Evolutionary conservation across 23 tunicate genomes (phyloP), one percentile per base, ranked within the genome.

Genomic region (Halocynthia roretzi): DNA sequence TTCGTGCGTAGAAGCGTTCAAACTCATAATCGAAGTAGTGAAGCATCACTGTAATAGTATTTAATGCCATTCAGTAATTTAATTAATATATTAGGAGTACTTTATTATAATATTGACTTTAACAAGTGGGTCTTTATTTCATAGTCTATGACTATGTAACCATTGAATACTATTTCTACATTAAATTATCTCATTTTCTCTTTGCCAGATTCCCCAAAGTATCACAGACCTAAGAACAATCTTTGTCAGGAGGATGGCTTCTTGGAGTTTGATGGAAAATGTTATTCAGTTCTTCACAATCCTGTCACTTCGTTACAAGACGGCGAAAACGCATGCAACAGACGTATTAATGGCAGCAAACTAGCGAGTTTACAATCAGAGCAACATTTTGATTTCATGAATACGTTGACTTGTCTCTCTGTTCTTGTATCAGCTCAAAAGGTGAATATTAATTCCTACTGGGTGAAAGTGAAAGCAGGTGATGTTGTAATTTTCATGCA

Each of bases 241-340:
- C 70, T 65, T 65, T 65, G 70, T 65, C 17, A 65, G 19, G 31
- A 65, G 31, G 70, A 65, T 2, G 70, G 70, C 22, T 65, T 20
- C 31, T 65, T 10, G 22, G 70, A 65, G 2, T 65, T 65, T 15
- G 48, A 65, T 20, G 70, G 70, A 20, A 65, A 65, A 48, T 65
- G 70, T 15, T 65, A 65, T 48, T 20, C 70, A 10, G 6, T 65
- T 10, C 31, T 65, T 40, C 19, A 11, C 19, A 15, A 65, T 9
- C 70, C 70, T 65, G 70, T 65, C 19, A 65, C 15, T 65, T 10
- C 70, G 31, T 20, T 40, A 6, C 48, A 9, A 65, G 70, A 65
- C 22, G 70, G 48, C 10, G 31, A 65, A 15, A 6, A 11, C 10
- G 70, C 70, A 10, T 65, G 70, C 31, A 48, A 15, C 22, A 65